Base-by-base conservation (phyloP, 2,888 invertebrate species). In the Nipponacmea schrenckii region DNA sequence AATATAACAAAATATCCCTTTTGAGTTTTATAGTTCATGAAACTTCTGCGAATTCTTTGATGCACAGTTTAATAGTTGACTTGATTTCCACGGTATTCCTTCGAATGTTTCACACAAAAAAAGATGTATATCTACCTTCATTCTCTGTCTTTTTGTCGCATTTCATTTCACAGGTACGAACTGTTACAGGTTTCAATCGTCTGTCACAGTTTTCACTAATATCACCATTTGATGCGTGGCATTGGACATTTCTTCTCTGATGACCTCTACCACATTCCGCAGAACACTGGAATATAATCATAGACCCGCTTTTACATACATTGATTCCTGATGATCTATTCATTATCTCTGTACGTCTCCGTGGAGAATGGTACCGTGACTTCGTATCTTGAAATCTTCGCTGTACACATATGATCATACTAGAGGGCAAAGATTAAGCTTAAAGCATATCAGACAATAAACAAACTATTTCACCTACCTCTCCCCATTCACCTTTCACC, bases 401-500 rank as follows among this genome's bases (percentile, higher is more conserved):
- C n/a, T n/a, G n/a, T n/a, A n/a, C n/a, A n/a, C n/a, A n/a, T n/a
- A n/a, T n/a, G n/a, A n/a, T n/a, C n/a, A n/a, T n/a, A n/a, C n/a
- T n/a, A n/a, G n/a, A n/a, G n/a, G n/a, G n/a, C n/a, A n/a, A n/a
- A n/a, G n/a, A n/a, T n/a, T n/a, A n/a, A n/a, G n/a, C n/a, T n/a
- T n/a, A n/a, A n/a, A n/a, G n/a, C n/a, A n/a, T n/a, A n/a, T n/a
- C n/a, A n/a, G n/a, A n/a, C n/a, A n/a, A n/a, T n/a, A n/a, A n/a
- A n/a, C n/a, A n/a, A n/a, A n/a, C n/a, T n/a, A n/a, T n/a, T n/a
- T n/a, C n/a, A n/a, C 39, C 73, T 71, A 87, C 87, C 82, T 81
- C 79, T 31, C 83, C 77, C 87, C 87, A 87, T 26, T 81, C 78
- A 8, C 84, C 83, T 5, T 80, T 78, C 3, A 80, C 77, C 87